Conservation (phyloP, 2,113 vertebrate genomes). For the Mustelus asterias region DNA sequence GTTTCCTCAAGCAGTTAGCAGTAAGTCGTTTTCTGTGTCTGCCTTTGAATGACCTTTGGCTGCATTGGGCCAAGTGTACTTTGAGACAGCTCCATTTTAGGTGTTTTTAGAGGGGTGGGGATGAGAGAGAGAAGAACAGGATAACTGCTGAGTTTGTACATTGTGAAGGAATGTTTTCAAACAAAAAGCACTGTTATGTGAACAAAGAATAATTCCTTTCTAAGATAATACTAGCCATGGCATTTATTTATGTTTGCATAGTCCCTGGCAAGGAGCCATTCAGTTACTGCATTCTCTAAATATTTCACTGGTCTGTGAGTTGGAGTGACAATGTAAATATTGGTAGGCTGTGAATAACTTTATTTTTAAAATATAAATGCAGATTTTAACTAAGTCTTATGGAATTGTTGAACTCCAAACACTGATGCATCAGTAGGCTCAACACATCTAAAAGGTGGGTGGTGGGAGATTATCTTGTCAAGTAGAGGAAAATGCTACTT, state of each 20-base stretch:
- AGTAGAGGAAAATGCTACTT: background rate
- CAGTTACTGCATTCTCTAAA: constrained; percentile 11
- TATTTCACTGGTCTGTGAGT: background rate
- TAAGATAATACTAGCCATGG: constrained; percentile 13
- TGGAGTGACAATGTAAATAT: background rate
- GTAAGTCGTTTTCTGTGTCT: background rate
- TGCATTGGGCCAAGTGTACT: background rate
- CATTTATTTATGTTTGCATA: background rate
- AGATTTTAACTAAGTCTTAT: background rate
- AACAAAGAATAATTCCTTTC: constrained; percentile 26
- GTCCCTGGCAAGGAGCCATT: constrained; percentile 14
- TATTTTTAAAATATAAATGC: background rate
- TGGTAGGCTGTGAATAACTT: background rate
- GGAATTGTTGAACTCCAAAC: background rate
- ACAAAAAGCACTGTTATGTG: constrained; percentile 3
- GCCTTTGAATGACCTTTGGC: constrained; percentile 11
- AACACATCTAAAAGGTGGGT: background rate
- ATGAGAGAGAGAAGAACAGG: background rate
- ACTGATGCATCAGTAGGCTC: background rate
- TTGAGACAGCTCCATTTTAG: constrained; percentile 23
- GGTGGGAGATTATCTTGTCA: background rate
- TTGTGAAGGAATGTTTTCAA: constrained; percentile 24
- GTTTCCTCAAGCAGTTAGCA: background rate
- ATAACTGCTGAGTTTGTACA: constrained; percentile 3
- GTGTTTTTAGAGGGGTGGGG: background rate